A percentile compares a stretch with the other conserved stretches of the same genome.
phyloP scores from a whole-genome alignment of 2,888 invertebrate species.

The Sinohyriopsis cumingii region DNA sequence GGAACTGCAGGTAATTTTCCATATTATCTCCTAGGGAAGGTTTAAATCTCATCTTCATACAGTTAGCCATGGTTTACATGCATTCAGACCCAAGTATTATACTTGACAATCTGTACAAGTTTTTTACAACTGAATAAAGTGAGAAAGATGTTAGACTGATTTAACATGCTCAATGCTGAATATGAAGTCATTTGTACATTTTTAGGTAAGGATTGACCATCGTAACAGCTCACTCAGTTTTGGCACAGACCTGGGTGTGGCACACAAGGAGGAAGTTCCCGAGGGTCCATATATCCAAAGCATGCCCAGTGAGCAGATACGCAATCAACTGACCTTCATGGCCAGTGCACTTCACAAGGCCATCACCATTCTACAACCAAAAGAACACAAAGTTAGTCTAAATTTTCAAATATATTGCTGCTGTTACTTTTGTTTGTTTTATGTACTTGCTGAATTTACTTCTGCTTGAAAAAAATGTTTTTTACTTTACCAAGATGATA shows the following conservation, averaged over 20 bases:
- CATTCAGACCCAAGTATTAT: not conserved
- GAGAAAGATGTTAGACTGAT: not conserved
- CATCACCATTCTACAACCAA: conserved; percentile 85
- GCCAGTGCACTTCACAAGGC: conserved; percentile 88
- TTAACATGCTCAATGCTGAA: not conserved
- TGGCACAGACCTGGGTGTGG: conserved; percentile 93
- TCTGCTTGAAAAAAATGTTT: too few relatives aligned
- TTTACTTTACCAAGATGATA: too few relatives aligned
- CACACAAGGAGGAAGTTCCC: conserved; percentile 91
- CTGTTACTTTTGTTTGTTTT: not conserved
- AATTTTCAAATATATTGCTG: not conserved
- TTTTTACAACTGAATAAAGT: not conserved
- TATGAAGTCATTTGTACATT: conserved; percentile 61
- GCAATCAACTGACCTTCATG: conserved; percentile 87
- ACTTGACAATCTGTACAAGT: not conserved
- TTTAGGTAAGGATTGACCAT: conserved; percentile 86
- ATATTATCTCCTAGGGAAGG: not conserved
- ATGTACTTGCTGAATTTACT: not conserved
- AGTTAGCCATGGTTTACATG: too few relatives aligned
- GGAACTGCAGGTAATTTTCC: conserved; percentile 87
- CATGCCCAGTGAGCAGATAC: conserved; percentile 88
- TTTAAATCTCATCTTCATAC: too few relatives aligned
- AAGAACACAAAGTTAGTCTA: conserved; percentile 74
- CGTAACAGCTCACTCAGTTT: conserved; percentile 86
- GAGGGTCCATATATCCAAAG: conserved; percentile 87